Base-by-base conservation (phyloP, 2,113 vertebrate genomes). In the Ammodytes marinus region DNA sequence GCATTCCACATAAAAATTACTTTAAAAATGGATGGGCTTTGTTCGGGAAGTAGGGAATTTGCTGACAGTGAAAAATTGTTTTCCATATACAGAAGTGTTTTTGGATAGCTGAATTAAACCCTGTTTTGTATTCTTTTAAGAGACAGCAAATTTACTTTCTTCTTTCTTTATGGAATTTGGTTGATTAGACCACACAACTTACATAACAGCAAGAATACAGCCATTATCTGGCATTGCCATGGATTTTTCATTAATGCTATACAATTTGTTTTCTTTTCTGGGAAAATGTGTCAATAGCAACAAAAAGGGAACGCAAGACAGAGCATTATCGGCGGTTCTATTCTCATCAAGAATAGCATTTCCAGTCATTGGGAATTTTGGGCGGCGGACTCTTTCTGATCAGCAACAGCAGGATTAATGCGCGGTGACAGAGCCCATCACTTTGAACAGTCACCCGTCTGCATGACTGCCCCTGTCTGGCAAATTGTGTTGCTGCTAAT, bases 401-500 rank as follows among this genome's bases (percentile, higher is more conserved):
- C 86, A 88, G 81, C 88, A 66, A 87, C 82, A 84, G 81, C 61
- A 83, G 87, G 94, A 92, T 91, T 97, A 96, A 97, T 94, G 90
- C 57, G 93, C 95, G 91, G 88, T 85, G 96, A 97, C 97, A 96
- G 92, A 94, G 91, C 92, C 95, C 90, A 88, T 88, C 91, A 91
- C 88, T 91, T 94, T 8, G 3, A 88, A 85, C 90, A 91, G 94
- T 95, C 87, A 86, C 91, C 89, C 6, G 39, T 91, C 90, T 85
- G 94, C 91, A 78, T 95, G 95, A 95, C 83, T 94, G 93, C 94
- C 87, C 93, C 76, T 77, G 92, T 79, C 86, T 86, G 85, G 88
- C 91, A 93, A 90, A 94, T 88, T 92, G 94, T 82, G 91, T 91
- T 86, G 93, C 95, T 93, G 93, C 92, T 97, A 97, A 97, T 95